Evolutionary conservation across 2,113 vertebrate species (phyloP), one percentile per base, ranked within the genome.

Genomic region (Hypocryptadius cinnamomeus): DNA sequence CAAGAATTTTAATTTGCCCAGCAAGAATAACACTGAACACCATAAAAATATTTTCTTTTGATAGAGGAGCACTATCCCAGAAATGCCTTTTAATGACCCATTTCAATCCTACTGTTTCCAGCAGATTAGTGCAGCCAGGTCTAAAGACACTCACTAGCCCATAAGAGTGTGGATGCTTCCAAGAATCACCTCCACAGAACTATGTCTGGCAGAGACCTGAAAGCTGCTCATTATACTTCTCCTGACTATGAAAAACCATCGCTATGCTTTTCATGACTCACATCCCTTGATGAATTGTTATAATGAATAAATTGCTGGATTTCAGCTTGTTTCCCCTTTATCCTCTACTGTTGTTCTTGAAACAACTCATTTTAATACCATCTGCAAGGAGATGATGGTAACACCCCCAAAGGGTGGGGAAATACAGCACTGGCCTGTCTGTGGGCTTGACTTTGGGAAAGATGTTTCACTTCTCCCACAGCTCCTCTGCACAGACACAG

Each of bases 1-100:
- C 87, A 90, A 74, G 61, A 79, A 96, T 78, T 92, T 84, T 96
- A 93, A 96, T 96, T 92, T 91, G 54, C 79, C 54, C 79, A 87
- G 90, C 70, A 91, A 93, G 83, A 69, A 86, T 27, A 91, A 60
- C 64, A 51, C 40, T 37, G 73, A 87, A 85, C 60, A 68, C 51
- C 30, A 85, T 77, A 37, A 85, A 95, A 92, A 93, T 61, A 47
- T 79, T 94, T 91, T 78, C 65, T 87, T 89, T 72, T 79, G 70
- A 70, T 61, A 70, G 61, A 19, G 8, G 24, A 33, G 37, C 60
- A 80, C 87, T 91, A 70, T 39, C 73, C 76, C 30, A 70, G 64
- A 80, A 86, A 85, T 56, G 35, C 24, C 48, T 82, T 70, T 78
- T 83, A 92, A 47, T 65, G 47, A 79, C 31, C 60, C 53, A 21